These are phyloP conservation scores for Brotula barbata DNA, from an alignment of 2,797 vertebrate genomes.

Conservation along the genomic window DNA sequence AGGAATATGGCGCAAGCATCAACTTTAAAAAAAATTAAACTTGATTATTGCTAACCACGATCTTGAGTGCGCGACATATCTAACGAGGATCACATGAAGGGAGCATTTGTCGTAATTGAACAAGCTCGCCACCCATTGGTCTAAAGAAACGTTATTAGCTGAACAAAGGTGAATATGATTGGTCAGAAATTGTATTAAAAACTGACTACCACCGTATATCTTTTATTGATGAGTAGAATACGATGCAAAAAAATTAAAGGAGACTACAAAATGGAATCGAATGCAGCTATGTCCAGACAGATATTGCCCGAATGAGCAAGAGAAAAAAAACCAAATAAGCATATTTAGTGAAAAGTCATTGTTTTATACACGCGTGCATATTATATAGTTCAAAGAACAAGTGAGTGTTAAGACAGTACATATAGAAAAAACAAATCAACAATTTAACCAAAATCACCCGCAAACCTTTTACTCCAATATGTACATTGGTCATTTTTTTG, in stretches of 20 bases:
- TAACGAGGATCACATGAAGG: no score
- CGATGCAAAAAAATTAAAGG: not conserved
- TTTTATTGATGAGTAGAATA: not conserved
- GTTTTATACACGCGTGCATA: conserved; percentile 27
- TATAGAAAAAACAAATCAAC: conserved; percentile 23
- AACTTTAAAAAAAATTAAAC: no score
- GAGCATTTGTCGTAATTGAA: conserved; percentile 30
- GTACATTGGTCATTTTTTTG: conserved; percentile 3
- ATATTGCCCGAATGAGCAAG: conserved; percentile 20
- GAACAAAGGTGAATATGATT: conserved; percentile 62
- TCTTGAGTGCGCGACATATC: no score
- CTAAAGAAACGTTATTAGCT: accelerated
- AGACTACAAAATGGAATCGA: not conserved
- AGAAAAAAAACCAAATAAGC: conserved; percentile 8
- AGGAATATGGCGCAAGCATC: no score
- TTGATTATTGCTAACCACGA: no score
- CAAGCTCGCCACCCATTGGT: conserved; percentile 75
- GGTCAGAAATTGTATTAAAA: conserved; percentile 22
- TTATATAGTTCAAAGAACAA: conserved; percentile 35
- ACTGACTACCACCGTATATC: not conserved
- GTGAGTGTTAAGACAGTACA: conserved; percentile 21
- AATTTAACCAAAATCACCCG: conserved; percentile 24
- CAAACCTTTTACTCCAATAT: not conserved
- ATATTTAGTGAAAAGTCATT: conserved; percentile 38
- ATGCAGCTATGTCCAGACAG: conserved; percentile 51